Conservation (phyloP, 2,888 invertebrate species). For the Helleia helle region DNA sequence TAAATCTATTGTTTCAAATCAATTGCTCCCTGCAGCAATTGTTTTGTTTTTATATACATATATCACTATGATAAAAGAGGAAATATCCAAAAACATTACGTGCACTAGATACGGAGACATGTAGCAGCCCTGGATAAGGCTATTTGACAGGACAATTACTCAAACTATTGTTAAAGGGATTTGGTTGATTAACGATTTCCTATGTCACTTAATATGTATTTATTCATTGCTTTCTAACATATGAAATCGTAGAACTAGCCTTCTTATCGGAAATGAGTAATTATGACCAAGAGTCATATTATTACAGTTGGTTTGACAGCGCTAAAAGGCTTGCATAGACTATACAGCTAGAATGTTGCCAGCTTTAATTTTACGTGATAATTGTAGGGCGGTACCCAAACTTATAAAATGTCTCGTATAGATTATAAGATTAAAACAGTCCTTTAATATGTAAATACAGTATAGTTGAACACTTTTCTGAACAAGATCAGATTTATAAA, state of each 20-base stretch:
- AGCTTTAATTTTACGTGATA: neutral
- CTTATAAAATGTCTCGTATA: neutral
- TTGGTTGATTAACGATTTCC: constrained; percentile 22
- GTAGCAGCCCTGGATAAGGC: too few relatives aligned
- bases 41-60: too few relatives aligned
- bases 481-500: too few relatives aligned
- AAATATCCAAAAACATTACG: too few relatives aligned
- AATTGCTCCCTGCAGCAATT: too few relatives aligned
- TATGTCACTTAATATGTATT: constrained; percentile 21
- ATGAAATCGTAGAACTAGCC: constrained; percentile 11
- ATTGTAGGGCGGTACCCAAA: neutral
- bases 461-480: too few relatives aligned
- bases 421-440: neutral
- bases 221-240: constrained; percentile 21
- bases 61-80: too few relatives aligned
- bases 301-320: neutral
- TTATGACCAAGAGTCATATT: neutral
- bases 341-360: neutral
- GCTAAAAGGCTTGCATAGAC: constrained; percentile 1
- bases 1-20: too few relatives aligned
- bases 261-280: constrained; percentile 6
- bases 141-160: constrained; percentile 21
- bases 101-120: too few relatives aligned
- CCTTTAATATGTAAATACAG: too few relatives aligned
- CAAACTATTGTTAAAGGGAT: constrained; percentile 20